phyloP scores from a whole-genome alignment of 1,140 invertebrate genomes.

The Conus ventricosus region DNA sequence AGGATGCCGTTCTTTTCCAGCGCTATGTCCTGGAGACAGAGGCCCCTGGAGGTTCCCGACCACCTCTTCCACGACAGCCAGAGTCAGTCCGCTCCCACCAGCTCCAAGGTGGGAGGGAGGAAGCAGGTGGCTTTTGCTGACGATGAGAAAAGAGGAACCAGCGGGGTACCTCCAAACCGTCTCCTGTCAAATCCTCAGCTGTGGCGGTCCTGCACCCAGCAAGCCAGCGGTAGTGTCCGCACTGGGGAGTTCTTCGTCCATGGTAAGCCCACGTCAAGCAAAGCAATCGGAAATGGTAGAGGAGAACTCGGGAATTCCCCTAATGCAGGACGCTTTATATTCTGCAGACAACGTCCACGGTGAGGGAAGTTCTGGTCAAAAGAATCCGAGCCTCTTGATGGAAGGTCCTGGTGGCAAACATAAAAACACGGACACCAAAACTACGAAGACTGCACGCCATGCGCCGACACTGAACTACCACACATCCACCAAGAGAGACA shows the following conservation, averaged over 20 bases:
- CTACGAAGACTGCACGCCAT: not conserved
- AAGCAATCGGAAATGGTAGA: not conserved
- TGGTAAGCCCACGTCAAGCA: not conserved
- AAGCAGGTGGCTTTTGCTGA: slow-evolving; percentile 15
- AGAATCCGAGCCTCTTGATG: no score
- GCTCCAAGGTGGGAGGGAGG: not conserved
- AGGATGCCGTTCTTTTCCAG: slow-evolving; percentile 18
- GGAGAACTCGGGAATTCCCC: not conserved
- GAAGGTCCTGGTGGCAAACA: no score
- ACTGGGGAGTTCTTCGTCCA: not conserved
- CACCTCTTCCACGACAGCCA: not conserved
- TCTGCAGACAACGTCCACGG: not conserved
- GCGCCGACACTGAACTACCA: not conserved
- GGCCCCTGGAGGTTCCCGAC: not conserved
- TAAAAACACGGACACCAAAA: no score
- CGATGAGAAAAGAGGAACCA: not conserved
- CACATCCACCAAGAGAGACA: not conserved
- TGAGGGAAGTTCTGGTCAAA: not conserved
- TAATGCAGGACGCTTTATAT: not conserved
- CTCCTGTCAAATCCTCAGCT: not conserved
- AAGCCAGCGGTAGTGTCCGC: not conserved
- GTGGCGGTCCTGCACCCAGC: not conserved
- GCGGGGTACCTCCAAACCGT: not conserved
- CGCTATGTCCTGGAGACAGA: slow-evolving; percentile 3
- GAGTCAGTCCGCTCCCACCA: slow-evolving; percentile 22